Evolutionary conservation across 2,888 invertebrate species (phyloP).

Genomic region (Lithophane semibrunnea): DNA sequence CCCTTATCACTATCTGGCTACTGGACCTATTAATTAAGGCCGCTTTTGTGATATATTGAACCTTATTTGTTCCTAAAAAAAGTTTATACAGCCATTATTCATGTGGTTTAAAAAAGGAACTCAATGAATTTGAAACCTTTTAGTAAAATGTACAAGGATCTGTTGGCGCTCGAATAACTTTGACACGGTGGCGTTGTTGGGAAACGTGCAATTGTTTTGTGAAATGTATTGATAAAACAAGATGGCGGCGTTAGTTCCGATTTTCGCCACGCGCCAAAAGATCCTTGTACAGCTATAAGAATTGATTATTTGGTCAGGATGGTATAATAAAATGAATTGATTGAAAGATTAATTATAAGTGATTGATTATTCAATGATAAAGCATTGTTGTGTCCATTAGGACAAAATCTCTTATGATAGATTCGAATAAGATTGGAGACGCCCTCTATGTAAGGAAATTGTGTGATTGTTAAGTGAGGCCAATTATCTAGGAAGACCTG

Average conservation of each 20-base stretch:
- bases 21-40: slow-evolving; percentile 87
- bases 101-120: background rate
- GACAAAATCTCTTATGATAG: slow-evolving; percentile 45
- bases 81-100: background rate
- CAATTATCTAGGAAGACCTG: background rate
- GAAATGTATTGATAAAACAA: background rate
- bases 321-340: background rate
- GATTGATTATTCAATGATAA: slow-evolving; percentile 1
- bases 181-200: background rate
- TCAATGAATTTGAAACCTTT: background rate
- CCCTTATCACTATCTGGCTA: slow-evolving; percentile 86
- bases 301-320: background rate
- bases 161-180: background rate
- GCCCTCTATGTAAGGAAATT: slow-evolving; percentile 4
- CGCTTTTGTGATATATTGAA: slow-evolving; percentile 41
- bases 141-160: background rate
- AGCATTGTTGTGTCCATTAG: slow-evolving; percentile 1
- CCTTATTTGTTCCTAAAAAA: slow-evolving; percentile 48
- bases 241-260: background rate
- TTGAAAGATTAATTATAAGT: background rate
- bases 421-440: slow-evolving; percentile 26
- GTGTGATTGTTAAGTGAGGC: slow-evolving; percentile 14
- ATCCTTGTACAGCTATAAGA: background rate
- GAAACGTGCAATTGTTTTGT: background rate
- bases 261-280: background rate